phyloP scores from a whole-genome alignment of 2,113 vertebrate genomes.

The Upupa epops region DNA sequence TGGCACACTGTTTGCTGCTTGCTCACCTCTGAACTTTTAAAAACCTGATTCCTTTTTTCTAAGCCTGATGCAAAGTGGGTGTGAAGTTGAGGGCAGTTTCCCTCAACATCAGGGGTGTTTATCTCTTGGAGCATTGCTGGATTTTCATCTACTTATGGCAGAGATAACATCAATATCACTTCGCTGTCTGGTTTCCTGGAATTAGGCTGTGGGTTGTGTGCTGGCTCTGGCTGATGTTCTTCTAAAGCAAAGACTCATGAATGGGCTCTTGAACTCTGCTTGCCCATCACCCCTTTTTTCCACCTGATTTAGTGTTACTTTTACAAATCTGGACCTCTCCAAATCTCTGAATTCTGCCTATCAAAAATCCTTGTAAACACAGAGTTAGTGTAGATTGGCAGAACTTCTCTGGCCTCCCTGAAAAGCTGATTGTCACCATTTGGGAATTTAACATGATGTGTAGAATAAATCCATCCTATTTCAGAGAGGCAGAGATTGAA shows the following conservation, averaged over 20 bases:
- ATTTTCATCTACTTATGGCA: background rate
- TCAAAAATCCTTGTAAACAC: background rate
- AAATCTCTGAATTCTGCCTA: background rate
- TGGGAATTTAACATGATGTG: background rate
- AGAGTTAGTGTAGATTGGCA: background rate
- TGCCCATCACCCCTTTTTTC: background rate
- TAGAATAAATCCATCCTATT: background rate
- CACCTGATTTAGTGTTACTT: background rate
- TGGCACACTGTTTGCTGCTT: background rate
- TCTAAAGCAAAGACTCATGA: background rate
- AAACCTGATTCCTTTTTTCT: background rate
- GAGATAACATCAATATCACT: background rate
- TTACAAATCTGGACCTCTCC: background rate
- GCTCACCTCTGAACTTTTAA: accelerated
- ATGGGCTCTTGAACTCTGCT: background rate
- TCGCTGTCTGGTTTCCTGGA: background rate
- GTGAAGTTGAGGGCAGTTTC: background rate
- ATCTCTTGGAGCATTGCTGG: background rate
- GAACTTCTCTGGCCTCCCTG: background rate
- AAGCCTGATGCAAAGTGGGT: background rate
- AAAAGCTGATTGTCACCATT: background rate
- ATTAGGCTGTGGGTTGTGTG: background rate
- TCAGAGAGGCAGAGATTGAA: background rate
- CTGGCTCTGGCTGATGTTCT: background rate
- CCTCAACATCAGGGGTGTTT: background rate